Percentiles rank a stretch among this genome's conserved stretches.
Conservation (phyloP, 2,888 invertebrate genomes). For the Meteorus cinctellus region DNA sequence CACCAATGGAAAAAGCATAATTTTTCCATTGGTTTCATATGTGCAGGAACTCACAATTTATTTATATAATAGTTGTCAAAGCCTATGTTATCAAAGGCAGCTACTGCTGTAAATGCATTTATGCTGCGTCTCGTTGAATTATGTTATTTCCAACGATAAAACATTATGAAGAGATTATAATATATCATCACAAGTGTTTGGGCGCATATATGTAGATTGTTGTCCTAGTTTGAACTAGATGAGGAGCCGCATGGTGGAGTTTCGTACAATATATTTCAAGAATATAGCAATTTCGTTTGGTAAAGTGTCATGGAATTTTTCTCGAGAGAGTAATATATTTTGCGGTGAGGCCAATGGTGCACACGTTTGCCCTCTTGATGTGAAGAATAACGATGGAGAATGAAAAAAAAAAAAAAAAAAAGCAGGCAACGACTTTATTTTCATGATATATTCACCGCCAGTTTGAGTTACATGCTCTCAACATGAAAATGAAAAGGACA, state of each 20-base stretch:
- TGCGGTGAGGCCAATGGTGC: neutral
- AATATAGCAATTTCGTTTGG: slow-evolving; percentile 15
- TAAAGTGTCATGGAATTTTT: slow-evolving; percentile 5
- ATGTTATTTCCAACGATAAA: neutral
- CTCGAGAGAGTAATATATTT: slow-evolving; percentile 11
- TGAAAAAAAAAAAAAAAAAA: neutral
- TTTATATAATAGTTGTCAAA: neutral
- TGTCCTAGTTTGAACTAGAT: neutral
- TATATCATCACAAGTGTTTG: neutral
- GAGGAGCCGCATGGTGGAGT: neutral
- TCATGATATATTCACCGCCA: neutral
- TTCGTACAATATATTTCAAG: neutral
- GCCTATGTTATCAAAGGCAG: neutral
- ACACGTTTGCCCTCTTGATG: neutral
- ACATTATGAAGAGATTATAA: neutral
- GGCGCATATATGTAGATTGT: neutral
- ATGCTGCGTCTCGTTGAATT: neutral
- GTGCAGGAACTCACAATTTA: neutral
- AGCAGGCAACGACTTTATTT: neutral
- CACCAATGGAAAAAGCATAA: neutral
- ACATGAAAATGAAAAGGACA: neutral
- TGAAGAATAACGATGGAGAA: slow-evolving; percentile 10
- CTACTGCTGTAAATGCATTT: neutral
- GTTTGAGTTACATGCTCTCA: neutral
- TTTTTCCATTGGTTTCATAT: neutral